Evolutionary conservation across 2,113 vertebrate species (phyloP).

Genomic region (Etia nguti): DNA sequence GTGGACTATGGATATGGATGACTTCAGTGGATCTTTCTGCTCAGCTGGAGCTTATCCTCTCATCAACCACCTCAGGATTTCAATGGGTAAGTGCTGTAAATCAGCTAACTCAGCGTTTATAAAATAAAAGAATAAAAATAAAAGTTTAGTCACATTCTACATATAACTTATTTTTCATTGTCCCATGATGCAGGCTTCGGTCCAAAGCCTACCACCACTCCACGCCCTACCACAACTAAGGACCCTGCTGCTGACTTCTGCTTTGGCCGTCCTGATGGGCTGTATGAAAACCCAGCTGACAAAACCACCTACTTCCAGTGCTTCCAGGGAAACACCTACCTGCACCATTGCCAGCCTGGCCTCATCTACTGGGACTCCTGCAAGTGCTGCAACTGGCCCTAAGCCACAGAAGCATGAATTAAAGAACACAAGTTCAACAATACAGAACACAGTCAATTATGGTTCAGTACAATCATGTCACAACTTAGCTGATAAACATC

Average conservation of each 20-base stretch:
- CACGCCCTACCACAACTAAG: constrained; percentile 57
- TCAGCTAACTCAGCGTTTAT: background rate
- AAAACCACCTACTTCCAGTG: constrained; percentile 67
- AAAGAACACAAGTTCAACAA: background rate
- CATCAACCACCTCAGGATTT: constrained; percentile 61
- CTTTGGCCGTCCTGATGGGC: constrained; percentile 58
- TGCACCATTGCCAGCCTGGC: constrained; percentile 62
- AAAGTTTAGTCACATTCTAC: background rate
- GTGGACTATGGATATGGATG: constrained; percentile 79
- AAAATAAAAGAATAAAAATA: background rate
- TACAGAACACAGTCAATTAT: background rate
- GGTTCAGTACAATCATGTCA: background rate
- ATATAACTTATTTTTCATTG: background rate
- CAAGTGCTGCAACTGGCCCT: constrained; percentile 74
- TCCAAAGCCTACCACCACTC: constrained; percentile 64
- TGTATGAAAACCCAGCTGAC: constrained; percentile 61
- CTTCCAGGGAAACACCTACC: constrained; percentile 58
- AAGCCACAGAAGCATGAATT: background rate
- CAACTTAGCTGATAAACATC: background rate
- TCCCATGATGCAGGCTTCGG: constrained; percentile 43
- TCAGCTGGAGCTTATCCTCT: constrained; percentile 67
- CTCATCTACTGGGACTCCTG: constrained; percentile 69
- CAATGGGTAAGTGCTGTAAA: constrained; percentile 60
- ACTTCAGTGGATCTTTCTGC: constrained; percentile 76
- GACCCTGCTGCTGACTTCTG: constrained; percentile 62